A percentile compares a stretch with the other conserved stretches of the same genome.
phyloP scores from a whole-genome alignment of 2,888 invertebrate genomes.

The Drosophila antonietae region DNA sequence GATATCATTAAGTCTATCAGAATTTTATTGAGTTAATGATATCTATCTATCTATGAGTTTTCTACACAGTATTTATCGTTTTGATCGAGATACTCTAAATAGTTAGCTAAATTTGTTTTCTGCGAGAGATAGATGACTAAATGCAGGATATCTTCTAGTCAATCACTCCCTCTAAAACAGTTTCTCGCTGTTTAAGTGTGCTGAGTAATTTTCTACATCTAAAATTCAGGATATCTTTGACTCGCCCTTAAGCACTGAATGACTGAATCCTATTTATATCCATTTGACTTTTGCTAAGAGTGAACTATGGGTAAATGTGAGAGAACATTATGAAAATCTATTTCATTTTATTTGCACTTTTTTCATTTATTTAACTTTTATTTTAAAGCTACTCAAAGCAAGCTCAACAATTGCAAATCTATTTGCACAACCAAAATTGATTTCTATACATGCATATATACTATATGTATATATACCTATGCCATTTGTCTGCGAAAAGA shows the following conservation, averaged over 20 bases:
- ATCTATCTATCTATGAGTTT: too few relatives aligned
- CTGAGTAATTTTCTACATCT: too few relatives aligned
- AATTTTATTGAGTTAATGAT: too few relatives aligned
- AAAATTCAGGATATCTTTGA: background rate
- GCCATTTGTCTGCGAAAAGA: background rate
- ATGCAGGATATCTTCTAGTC: background rate
- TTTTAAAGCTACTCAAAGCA: background rate
- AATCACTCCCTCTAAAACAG: too few relatives aligned
- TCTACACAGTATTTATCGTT: background rate
- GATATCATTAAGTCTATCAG: background rate
- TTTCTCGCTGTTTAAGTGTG: too few relatives aligned
- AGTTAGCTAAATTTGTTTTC: background rate
- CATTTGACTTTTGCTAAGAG: background rate
- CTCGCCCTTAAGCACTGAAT: background rate
- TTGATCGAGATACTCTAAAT: background rate
- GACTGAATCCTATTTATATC: background rate
- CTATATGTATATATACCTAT: background rate
- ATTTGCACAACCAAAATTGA: background rate
- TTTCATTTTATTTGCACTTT: background rate
- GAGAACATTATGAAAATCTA: background rate
- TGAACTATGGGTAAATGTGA: background rate
- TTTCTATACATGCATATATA: background rate
- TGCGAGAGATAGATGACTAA: background rate
- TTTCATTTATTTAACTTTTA: too few relatives aligned
- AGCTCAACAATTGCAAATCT: slow-evolving; percentile 6